Evolutionary conservation across 2,113 vertebrate genomes (phyloP).

Genomic region (Erinaceus europaeus): DNA sequence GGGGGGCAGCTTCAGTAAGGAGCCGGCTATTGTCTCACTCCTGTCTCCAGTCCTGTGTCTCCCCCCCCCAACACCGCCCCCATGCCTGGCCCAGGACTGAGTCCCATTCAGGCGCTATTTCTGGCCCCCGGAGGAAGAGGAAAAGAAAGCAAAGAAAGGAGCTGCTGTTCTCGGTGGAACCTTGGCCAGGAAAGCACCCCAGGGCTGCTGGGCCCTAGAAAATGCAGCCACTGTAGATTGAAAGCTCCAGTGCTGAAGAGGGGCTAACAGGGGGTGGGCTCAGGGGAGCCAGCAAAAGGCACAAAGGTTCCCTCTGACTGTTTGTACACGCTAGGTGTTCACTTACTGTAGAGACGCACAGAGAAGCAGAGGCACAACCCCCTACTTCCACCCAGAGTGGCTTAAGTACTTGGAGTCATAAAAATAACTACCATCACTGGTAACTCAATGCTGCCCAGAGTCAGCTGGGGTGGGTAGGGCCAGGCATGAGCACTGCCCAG

Average conservation of each 20-base stretch:
- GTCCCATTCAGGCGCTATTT: conserved; percentile 70
- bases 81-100: neutral
- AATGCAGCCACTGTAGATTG: neutral
- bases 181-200: conserved; percentile 9
- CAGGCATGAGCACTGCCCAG: no score
- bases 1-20: conserved; percentile 40
- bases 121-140: conserved; percentile 68
- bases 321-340: neutral
- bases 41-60: no score
- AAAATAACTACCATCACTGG: neutral
- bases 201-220: neutral
- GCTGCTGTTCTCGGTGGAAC: conserved; percentile 57
- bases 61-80: no score
- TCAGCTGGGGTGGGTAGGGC: no score
- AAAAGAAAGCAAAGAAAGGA: conserved; percentile 76
- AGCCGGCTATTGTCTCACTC: conserved; percentile 62
- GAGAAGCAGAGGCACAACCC: neutral
- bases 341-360: neutral
- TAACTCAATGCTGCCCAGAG: neutral
- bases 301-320: neutral
- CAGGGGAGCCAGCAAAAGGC: neutral
- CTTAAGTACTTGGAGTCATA: rapidly evolving
- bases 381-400: neutral
- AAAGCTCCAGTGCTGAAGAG: neutral
- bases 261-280: neutral